Percentiles rank a stretch among this genome's conserved stretches.
Conservation (phyloP, 2,888 invertebrate genomes). For the Chaetogeoica ovagalla region DNA sequence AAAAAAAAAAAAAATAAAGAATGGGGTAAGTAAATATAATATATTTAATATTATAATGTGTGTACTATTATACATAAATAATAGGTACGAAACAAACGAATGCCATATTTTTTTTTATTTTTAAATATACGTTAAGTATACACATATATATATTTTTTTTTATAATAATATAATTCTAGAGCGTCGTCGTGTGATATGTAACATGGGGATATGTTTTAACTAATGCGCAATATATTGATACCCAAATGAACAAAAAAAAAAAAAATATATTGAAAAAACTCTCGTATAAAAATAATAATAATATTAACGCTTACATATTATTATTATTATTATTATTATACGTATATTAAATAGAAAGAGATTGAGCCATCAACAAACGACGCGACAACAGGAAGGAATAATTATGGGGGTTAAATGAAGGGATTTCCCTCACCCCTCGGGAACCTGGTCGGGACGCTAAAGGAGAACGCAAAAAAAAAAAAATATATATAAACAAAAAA, state of each 20-base stretch:
- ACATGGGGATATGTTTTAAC: slow-evolving; percentile 52
- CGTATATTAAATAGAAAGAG: neutral
- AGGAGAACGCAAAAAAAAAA: neutral
- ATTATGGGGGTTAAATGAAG: neutral
- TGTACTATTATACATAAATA: slow-evolving; percentile 11
- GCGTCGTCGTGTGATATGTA: slow-evolving; percentile 52
- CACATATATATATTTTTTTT: slow-evolving; percentile 4
- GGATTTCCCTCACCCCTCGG: neutral
- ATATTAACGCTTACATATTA: slow-evolving; percentile 8
- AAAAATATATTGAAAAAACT: neutral
- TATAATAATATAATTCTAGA: slow-evolving; percentile 43
- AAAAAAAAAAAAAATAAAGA: neutral
- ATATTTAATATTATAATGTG: neutral
- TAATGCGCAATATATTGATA: slow-evolving; percentile 41
- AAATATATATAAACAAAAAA: slow-evolving; percentile 17
- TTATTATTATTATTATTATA: neutral
- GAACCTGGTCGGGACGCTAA: too few species aligned
- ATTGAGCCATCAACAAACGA: slow-evolving; percentile 52
- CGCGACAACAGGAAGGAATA: slow-evolving; percentile 31
- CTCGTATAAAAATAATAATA: slow-evolving; percentile 4
- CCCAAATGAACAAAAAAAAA: slow-evolving; percentile 28
- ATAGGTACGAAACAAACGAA: slow-evolving; percentile 50
- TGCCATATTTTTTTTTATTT: slow-evolving; percentile 4
- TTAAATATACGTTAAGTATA: too few species aligned
- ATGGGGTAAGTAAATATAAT: slow-evolving; percentile 7